A percentile compares a stretch with the other conserved stretches of the same genome.
Evolutionary conservation across 2,797 vertebrate genomes (phyloP).

Genomic region (Semaprochilodus insignis): DNA sequence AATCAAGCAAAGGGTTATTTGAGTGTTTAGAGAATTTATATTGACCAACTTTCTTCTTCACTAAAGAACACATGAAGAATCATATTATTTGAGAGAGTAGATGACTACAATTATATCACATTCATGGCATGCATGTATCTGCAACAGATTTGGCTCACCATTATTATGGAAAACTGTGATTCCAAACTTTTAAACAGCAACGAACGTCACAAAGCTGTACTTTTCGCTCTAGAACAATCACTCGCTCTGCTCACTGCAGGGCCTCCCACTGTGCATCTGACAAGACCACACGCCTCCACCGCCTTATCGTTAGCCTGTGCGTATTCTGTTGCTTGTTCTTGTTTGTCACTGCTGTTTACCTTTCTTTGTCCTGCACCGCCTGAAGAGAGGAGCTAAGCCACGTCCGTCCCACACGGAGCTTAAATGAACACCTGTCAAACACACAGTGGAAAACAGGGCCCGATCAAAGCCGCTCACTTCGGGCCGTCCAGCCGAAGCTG

Average conservation of each 20-base stretch:
- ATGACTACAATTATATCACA: too few relatives aligned
- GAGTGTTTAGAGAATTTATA: too few relatives aligned
- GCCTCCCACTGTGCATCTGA: slow-evolving; percentile 3
- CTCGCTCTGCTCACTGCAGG: neutral
- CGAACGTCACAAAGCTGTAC: neutral
- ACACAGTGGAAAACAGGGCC: neutral
- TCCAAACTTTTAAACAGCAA: neutral
- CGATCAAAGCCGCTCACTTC: slow-evolving; percentile 15
- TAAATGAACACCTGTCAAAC: slow-evolving; percentile 6
- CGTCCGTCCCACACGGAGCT: neutral
- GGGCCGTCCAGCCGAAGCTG: neutral
- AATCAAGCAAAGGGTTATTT: too few relatives aligned
- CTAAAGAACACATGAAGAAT: too few relatives aligned
- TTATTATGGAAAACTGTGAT: neutral
- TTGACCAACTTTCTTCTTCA: too few relatives aligned
- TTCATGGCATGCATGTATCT: neutral
- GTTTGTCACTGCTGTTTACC: slow-evolving; percentile 3
- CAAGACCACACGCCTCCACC: neutral
- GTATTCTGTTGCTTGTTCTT: neutral
- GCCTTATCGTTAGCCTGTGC: slow-evolving; percentile 2
- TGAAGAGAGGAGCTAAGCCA: slow-evolving; percentile 25
- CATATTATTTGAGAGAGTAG: too few relatives aligned
- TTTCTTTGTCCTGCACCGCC: slow-evolving; percentile 24
- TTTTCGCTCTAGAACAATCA: slow-evolving; percentile 2
- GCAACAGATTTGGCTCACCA: neutral